phyloP scores from a whole-genome alignment of 2,113 vertebrate species.

The Jacana jacana region DNA sequence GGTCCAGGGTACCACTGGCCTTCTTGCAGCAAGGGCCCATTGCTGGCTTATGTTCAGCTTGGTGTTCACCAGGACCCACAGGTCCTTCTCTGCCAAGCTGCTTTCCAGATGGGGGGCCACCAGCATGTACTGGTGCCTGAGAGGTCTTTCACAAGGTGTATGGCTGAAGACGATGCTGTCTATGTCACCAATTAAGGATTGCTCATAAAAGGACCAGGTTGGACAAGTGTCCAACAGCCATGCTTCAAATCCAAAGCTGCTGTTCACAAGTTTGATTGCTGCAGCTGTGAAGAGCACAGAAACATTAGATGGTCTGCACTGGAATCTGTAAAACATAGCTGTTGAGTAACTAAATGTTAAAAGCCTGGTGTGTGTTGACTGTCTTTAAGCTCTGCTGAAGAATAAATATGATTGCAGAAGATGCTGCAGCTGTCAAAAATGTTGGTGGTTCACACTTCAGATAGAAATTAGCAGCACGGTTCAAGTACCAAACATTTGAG shows the following conservation, averaged over 20 bases:
- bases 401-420: slow-evolving; percentile 22
- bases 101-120: neutral
- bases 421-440: slow-evolving; percentile 23
- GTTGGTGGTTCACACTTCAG: neutral
- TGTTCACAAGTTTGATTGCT: neutral
- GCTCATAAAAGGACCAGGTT: neutral
- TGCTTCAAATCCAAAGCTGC: neutral
- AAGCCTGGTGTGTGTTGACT: neutral
- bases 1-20: neutral
- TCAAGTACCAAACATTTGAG: slow-evolving; percentile 2
- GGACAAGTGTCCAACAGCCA: neutral
- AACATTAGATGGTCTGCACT: neutral
- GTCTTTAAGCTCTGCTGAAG: neutral
- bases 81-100: neutral
- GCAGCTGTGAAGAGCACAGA: neutral
- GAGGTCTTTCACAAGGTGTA: neutral
- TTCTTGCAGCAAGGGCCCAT: neutral
- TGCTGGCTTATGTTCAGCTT: neutral
- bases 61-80: neutral
- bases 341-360: neutral
- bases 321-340: neutral
- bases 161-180: neutral
- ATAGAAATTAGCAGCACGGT: neutral
- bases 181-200: neutral
- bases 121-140: neutral